These are phyloP conservation scores for Nowickia ferox DNA, from an alignment of 2,888 invertebrate genomes.

Conservation along the genomic window DNA sequence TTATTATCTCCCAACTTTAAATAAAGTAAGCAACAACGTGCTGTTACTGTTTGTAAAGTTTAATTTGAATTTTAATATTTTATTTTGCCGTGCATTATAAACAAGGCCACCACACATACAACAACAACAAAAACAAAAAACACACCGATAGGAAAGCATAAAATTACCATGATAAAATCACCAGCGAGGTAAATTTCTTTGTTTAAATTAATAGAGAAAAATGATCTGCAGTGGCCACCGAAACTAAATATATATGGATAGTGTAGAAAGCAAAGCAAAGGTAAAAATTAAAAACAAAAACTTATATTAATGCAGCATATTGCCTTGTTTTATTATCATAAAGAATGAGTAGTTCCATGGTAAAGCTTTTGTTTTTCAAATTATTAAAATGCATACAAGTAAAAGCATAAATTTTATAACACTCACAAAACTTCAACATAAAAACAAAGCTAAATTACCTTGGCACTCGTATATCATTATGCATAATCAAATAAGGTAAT, in stretches of 20 bases:
- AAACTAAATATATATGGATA: conserved; percentile 34
- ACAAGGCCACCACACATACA: conserved; percentile 31
- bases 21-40: conserved; percentile 47
- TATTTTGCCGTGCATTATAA: conserved; percentile 28
- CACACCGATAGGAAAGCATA: neutral
- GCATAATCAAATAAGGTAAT: conserved; percentile 51
- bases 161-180: conserved; percentile 35
- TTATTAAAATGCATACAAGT: conserved; percentile 10
- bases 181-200: conserved; percentile 44
- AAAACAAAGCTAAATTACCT: conserved; percentile 2
- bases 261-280: neutral
- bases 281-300: neutral
- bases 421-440: conserved; percentile 13
- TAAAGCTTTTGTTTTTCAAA: conserved; percentile 5
- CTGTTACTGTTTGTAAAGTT: conserved; percentile 52
- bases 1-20: conserved; percentile 1
- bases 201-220: conserved; percentile 62
- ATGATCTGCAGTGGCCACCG: conserved; percentile 60
- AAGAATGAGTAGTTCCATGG: neutral
- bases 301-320: conserved; percentile 9
- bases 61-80: conserved; percentile 63
- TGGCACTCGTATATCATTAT: conserved; percentile 16
- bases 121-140: neutral
- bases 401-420: conserved; percentile 39
- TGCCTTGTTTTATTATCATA: conserved; percentile 12